Evolutionary conservation across 2,888 invertebrate genomes (phyloP).

Genomic region (Ophioninae sp.): DNA sequence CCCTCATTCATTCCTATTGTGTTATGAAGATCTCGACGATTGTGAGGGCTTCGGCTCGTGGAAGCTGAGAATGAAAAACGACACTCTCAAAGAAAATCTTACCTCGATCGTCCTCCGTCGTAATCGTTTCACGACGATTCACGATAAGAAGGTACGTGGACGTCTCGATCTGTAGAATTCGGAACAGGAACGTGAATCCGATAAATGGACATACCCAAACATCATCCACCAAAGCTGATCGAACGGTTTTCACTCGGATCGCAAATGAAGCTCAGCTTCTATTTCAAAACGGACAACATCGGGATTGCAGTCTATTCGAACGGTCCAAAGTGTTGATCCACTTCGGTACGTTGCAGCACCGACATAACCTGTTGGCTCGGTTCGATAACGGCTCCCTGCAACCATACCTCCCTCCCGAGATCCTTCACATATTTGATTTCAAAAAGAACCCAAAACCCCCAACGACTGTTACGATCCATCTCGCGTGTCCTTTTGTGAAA

Average conservation of each 20-base stretch:
- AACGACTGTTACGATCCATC: conserved; percentile 46
- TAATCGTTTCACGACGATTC: conserved; percentile 1
- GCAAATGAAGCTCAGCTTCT: not conserved
- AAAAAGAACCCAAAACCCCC: conserved; percentile 29
- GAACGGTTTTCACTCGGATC: not conserved
- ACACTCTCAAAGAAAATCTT: not conserved
- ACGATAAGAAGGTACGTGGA: not conserved
- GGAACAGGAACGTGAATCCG: not conserved
- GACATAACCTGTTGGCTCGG: conserved; percentile 49
- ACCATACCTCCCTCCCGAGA: not conserved
- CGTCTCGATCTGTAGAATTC: not conserved
- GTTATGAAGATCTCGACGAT: conserved; percentile 47
- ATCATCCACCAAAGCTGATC: not conserved
- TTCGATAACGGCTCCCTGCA: not conserved
- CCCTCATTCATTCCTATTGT: conserved; percentile 52
- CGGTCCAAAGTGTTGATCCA: not conserved
- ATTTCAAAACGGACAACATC: not conserved
- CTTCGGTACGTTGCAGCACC: not conserved
- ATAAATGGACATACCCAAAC: not conserved
- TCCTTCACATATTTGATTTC: conserved; percentile 12
- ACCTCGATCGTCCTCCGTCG: not conserved
- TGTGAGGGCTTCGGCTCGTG: conserved; percentile 38
- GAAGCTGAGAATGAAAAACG: conserved; percentile 5
- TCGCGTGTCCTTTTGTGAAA: conserved; percentile 50
- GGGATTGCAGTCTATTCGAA: not conserved